Conservation (phyloP, 2,797 vertebrate species). For the Tadarida brasiliensis region DNA sequence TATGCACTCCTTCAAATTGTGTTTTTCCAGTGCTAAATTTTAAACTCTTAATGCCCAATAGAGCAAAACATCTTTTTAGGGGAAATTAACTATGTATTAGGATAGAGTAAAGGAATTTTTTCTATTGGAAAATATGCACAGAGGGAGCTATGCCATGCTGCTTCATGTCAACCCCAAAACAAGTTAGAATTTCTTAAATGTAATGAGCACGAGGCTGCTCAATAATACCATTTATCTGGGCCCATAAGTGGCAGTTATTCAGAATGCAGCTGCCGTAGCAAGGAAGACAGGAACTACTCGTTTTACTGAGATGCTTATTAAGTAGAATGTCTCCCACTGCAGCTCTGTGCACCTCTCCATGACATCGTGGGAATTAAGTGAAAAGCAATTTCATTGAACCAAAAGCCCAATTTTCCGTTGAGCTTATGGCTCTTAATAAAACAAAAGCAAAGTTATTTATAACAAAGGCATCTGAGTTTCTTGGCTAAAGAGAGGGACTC, state of each 20-base stretch:
- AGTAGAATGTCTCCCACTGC: background rate
- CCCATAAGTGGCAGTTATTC: background rate
- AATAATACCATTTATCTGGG: conserved; percentile 66
- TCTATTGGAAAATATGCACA: conserved; percentile 68
- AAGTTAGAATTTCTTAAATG: conserved; percentile 81
- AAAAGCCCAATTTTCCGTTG: conserved; percentile 45
- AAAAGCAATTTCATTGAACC: conserved; percentile 7
- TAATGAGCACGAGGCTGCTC: conserved; percentile 75
- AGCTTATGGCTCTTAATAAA: conserved; percentile 41
- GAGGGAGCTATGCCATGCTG: conserved; percentile 72
- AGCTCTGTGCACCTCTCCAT: background rate
- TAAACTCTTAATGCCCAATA: conserved; percentile 75
- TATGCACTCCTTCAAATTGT: conserved; percentile 74
- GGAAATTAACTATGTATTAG: conserved; percentile 70
- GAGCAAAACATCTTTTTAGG: conserved; percentile 69
- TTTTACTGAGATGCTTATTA: background rate
- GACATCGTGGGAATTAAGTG: background rate
- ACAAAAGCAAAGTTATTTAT: conserved; percentile 46
- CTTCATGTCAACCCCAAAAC: conserved; percentile 81
- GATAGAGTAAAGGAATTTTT: conserved; percentile 67
- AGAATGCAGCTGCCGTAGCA: background rate
- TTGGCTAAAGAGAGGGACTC: background rate
- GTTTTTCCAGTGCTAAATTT: conserved; percentile 72
- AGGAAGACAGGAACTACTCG: background rate
- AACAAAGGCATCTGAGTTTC: background rate